Evolutionary conservation across 2,797 vertebrate genomes (phyloP).

Genomic region (Gymnodraco acuticeps): DNA sequence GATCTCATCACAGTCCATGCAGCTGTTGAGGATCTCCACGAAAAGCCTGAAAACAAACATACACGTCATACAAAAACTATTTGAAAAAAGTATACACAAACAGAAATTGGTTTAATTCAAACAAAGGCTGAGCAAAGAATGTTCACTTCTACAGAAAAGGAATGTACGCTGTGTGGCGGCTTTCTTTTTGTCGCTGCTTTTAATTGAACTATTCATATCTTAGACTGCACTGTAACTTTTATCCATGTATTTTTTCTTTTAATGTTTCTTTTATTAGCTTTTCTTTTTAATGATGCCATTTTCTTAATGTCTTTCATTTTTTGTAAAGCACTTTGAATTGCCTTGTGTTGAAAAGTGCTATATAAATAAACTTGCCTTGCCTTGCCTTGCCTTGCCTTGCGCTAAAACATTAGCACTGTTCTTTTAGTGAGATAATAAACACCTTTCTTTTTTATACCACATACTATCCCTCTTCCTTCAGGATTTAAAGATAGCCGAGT

Average conservation of each 20-base stretch:
- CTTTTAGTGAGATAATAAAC: background rate
- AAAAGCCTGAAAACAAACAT: constrained; percentile 88
- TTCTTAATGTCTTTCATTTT: too few species aligned
- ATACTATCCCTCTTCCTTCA: background rate
- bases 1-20: constrained; percentile 97
- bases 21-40: constrained; percentile 98
- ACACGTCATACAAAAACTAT: constrained; percentile 11
- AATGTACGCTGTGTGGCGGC: too few species aligned
- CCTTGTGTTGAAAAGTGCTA: too few species aligned
- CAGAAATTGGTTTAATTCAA: background rate
- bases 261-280: too few species aligned
- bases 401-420: background rate
- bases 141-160: constrained; percentile 1
- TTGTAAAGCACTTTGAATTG: too few species aligned
- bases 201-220: too few species aligned
- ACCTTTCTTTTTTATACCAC: background rate
- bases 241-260: too few species aligned
- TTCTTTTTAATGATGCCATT: too few species aligned
- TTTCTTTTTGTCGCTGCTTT: too few species aligned
- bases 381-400: too few species aligned
- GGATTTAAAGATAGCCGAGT: background rate
- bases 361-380: too few species aligned
- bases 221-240: too few species aligned
- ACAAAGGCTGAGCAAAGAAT: constrained; percentile 8
- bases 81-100: constrained; percentile 13